Evolutionary conservation across 2,888 invertebrate species (phyloP).

Genomic region (Neocrepidodera transversa): DNA sequence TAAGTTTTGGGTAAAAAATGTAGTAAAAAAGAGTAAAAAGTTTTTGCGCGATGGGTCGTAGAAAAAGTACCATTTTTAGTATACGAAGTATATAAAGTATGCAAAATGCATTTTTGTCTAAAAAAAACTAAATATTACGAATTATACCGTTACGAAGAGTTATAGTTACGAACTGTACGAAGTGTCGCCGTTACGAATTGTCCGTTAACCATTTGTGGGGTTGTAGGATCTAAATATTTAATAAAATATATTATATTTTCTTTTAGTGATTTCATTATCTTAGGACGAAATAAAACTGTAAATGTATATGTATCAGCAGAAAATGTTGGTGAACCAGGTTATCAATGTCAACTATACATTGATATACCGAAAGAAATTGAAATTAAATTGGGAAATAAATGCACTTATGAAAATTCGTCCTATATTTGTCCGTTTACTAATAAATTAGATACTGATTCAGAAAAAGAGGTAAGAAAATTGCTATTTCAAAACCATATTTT

Average conservation of each 20-base stretch:
- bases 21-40: no score
- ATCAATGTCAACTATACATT: conserved; percentile 37
- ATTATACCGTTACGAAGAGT: no score
- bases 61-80: no score
- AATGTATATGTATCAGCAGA: conserved; percentile 31
- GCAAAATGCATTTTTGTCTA: no score
- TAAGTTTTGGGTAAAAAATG: no score
- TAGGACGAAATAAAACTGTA: conserved; percentile 37
- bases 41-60: no score
- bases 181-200: no score
- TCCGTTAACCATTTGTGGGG: no score
- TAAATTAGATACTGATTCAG: conserved; percentile 14
- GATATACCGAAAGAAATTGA: conserved; percentile 32
- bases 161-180: no score
- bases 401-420: conserved; percentile 29
- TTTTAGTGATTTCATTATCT: conserved; percentile 35
- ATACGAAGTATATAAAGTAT: no score
- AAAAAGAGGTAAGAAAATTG: conserved; percentile 30
- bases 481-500: not conserved
- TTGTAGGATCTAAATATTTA: no score
- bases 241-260: not conserved
- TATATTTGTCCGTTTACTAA: conserved; percentile 38
- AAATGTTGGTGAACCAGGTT: conserved; percentile 44
- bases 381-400: conserved; percentile 33
- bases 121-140: no score